A percentile compares a stretch with the other conserved stretches of the same genome.
phyloP scores from a whole-genome alignment of 2,113 vertebrate species.

The Egretta garzetta region DNA sequence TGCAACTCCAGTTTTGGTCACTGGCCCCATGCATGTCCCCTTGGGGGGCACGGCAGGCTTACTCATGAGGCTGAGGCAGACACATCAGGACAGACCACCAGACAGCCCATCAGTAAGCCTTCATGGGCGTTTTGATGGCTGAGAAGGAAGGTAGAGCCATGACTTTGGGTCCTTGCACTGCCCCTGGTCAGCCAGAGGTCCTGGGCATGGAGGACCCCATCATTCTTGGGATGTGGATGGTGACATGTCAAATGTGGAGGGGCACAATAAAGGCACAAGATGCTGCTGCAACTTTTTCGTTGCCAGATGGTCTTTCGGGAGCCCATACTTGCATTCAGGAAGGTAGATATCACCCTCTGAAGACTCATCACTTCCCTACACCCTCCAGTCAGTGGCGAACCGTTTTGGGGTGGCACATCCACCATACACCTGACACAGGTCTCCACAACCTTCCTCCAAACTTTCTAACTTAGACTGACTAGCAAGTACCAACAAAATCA shows the following conservation, averaged over 20 bases:
- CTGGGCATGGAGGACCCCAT: too few relatives aligned
- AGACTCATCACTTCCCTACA: not conserved
- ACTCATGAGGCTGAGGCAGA: not conserved
- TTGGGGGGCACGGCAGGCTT: not conserved
- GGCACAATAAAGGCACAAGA: not conserved
- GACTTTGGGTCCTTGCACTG: not conserved
- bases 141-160: not conserved
- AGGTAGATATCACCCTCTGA: not conserved
- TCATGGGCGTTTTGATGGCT: not conserved
- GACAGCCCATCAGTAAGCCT: not conserved
- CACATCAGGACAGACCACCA: not conserved
- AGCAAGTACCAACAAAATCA: not conserved
- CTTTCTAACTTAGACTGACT: not conserved
- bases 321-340: not conserved
- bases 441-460: not conserved
- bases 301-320: not conserved
- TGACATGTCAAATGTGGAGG: not conserved
- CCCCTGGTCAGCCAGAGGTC: not conserved
- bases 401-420: not conserved
- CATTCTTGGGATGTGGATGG: not conserved
- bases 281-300: not conserved
- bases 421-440: not conserved
- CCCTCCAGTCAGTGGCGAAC: not conserved
- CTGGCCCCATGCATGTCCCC: not conserved
- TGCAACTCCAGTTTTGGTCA: not conserved